These are phyloP conservation scores for Leptocoma aspasia DNA, from an alignment of 2,113 vertebrate species.

Conservation along the genomic window DNA sequence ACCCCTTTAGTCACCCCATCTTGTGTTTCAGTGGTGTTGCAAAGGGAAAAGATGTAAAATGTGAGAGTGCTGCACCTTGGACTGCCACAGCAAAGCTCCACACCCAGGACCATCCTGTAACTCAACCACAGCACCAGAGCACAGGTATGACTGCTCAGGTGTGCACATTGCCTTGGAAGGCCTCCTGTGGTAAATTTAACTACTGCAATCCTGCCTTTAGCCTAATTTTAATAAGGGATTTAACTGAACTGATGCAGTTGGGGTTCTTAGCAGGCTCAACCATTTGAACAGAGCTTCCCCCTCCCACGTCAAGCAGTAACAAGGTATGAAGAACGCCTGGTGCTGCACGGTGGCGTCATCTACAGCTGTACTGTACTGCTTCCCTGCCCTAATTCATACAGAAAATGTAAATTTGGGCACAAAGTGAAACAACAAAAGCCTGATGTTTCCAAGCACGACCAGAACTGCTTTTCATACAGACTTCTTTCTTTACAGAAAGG, in stretches of 20 bases:
- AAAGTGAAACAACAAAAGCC: background rate
- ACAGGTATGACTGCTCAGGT: background rate
- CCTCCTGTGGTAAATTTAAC: background rate
- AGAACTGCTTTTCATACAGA: background rate
- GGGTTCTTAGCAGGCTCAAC: background rate
- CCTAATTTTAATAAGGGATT: background rate
- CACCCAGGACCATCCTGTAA: too few species aligned
- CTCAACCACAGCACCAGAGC: background rate
- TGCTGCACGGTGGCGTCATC: background rate
- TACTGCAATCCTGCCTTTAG: background rate
- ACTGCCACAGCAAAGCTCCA: background rate
- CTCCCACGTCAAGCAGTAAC: background rate
- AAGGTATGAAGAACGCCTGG: background rate
- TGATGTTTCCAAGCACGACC: background rate
- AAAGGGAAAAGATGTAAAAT: background rate
- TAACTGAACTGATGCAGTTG: background rate
- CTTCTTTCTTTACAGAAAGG: background rate
- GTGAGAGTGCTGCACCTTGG: background rate
- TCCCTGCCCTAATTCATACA: background rate
- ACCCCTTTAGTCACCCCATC: background rate
- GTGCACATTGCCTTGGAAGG: background rate
- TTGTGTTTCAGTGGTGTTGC: background rate
- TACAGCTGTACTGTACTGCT: background rate
- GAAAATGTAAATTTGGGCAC: background rate
- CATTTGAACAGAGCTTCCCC: background rate